phyloP scores from a whole-genome alignment of 2,888 invertebrate species.

The Drosophila kuntzei region DNA sequence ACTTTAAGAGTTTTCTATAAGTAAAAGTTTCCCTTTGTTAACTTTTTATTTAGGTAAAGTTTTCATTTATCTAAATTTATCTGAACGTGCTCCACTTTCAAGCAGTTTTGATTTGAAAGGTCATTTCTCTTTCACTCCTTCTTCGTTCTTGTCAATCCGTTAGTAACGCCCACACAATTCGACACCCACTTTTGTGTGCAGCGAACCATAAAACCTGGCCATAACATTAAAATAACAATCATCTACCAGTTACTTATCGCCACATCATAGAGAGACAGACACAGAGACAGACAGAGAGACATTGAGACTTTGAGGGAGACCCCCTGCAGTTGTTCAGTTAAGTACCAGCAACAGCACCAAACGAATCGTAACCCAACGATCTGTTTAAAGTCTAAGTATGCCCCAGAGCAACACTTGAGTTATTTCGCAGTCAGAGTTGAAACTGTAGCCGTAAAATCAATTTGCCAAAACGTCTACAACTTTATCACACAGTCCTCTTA shows the following conservation, averaged over 20 bases:
- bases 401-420: constrained; percentile 72
- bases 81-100: constrained; percentile 22
- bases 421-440: constrained; percentile 65
- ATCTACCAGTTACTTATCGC: constrained; percentile 76
- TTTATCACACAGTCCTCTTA: constrained; percentile 73
- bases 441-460: constrained; percentile 81
- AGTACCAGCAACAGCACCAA: constrained; percentile 18
- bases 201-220: constrained; percentile 52
- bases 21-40: constrained; percentile 4
- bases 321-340: constrained; percentile 31
- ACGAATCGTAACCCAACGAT: constrained; percentile 68
- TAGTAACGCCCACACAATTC: constrained; percentile 73
- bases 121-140: constrained; percentile 44
- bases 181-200: constrained; percentile 62
- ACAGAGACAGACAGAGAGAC: constrained; percentile 15
- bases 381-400: constrained; percentile 80
- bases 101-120: constrained; percentile 14
- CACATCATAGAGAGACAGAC: constrained; percentile 49
- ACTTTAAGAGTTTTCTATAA: neutral
- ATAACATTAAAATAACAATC: constrained; percentile 78
- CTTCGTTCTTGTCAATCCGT: constrained; percentile 69
- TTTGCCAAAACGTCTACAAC: constrained; percentile 82
- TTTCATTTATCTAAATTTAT: neutral
- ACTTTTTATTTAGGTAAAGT: too few relatives aligned
- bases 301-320: constrained; percentile 7